These are phyloP conservation scores for Diplolepis rosae DNA, from an alignment of 2,888 invertebrate genomes.

Conservation along the genomic window DNA sequence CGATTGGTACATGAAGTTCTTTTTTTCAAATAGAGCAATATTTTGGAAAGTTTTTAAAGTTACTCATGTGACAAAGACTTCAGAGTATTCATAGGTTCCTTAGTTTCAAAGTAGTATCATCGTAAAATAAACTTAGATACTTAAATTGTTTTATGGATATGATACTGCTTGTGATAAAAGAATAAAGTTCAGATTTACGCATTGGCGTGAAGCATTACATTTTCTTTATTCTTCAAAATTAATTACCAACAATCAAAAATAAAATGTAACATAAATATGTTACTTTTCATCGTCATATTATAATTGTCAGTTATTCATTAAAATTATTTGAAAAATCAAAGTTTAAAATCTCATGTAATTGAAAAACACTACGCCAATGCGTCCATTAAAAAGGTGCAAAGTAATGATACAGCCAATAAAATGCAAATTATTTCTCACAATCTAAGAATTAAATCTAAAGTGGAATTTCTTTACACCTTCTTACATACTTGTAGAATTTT, in stretches of 20 bases:
- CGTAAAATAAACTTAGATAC: not conserved
- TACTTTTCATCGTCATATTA: too few species aligned
- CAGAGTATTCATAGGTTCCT: not conserved
- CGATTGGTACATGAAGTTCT: slow-evolving; percentile 14
- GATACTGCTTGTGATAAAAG: not conserved
- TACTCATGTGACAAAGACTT: not conserved
- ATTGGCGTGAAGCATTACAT: not conserved
- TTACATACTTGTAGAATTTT: not conserved
- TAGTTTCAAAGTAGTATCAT: not conserved
- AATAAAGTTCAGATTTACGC: not conserved
- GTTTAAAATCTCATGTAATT: too few species aligned
- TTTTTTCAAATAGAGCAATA: not conserved
- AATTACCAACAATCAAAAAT: too few species aligned
- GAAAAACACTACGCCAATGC: not conserved
- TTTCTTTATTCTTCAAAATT: too few species aligned
- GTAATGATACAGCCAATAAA: not conserved
- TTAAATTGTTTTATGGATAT: not conserved
- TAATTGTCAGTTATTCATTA: too few species aligned
- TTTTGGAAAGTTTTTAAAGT: not conserved
- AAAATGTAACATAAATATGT: too few species aligned
- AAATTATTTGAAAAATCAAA: too few species aligned
- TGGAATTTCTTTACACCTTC: not conserved
- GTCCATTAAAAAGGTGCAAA: not conserved
- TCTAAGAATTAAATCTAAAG: not conserved
- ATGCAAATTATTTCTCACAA: not conserved